These are phyloP conservation scores for human (Homo sapiens) DNA, from an alignment of 2,113 vertebrate genomes.

Conservation along the genomic window GRCh38 chr2:126584501-126585000, in stretches of 20 bases:
- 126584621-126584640: neutral
- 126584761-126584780: neutral
- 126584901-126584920: neutral
- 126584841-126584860: neutral
- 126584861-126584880: neutral
- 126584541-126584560: neutral
- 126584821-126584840: neutral
- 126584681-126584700: neutral
- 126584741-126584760: neutral
- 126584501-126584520: no score
- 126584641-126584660: neutral
- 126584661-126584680: rapidly evolving
- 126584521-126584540: neutral
- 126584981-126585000: neutral
- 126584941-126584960: neutral
- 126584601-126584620: neutral
- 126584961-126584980: neutral
- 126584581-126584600: neutral
- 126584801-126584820: neutral
- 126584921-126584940: neutral
- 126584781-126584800: neutral
- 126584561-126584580: neutral
- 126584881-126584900: neutral
- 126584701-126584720: neutral
- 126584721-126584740: neutral